Percentiles rank a stretch among this genome's conserved stretches.
Conservation (phyloP, 1,140 invertebrate species). For the Cyrtorhinus lividipennis region DNA sequence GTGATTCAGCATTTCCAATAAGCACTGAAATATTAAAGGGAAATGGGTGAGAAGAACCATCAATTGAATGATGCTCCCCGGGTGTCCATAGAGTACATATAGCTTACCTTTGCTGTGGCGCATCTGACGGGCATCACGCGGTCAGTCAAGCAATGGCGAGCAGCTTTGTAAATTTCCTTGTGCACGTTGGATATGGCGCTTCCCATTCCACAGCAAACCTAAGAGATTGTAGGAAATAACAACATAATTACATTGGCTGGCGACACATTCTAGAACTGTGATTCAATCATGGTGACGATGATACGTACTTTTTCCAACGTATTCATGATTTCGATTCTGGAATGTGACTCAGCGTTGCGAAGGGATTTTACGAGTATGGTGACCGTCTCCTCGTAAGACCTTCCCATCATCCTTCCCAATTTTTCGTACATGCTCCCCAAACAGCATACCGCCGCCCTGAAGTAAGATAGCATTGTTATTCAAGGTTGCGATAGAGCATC, state of each 20-base stretch:
- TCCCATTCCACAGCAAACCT: slow-evolving; percentile 73
- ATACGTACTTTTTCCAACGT: slow-evolving; percentile 71
- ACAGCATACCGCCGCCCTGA: slow-evolving; percentile 88
- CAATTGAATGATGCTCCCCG: background rate
- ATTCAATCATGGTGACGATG: background rate
- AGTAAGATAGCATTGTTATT: no score
- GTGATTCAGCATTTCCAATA: slow-evolving; percentile 77
- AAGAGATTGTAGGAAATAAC: no score
- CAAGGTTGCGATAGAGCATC: no score
- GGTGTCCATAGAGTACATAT: background rate
- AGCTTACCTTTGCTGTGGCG: slow-evolving; percentile 60
- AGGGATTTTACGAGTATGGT: slow-evolving; percentile 80
- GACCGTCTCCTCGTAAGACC: slow-evolving; percentile 96
- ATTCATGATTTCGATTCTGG: slow-evolving; percentile 89
- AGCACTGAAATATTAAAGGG: slow-evolving; percentile 49
- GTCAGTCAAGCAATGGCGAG: slow-evolving; percentile 71
- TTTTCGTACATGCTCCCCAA: slow-evolving; percentile 96
- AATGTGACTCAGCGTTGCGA: slow-evolving; percentile 89
- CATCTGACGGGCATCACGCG: slow-evolving; percentile 78
- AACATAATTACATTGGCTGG: no score
- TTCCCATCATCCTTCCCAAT: slow-evolving; percentile 93
- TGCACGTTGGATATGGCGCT: slow-evolving; percentile 71
- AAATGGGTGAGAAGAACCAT: no score
- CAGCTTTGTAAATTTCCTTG: slow-evolving; percentile 84
- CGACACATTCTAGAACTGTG: no score